These are phyloP conservation scores for Bursaphelenchus okinawaensis DNA, from an alignment of 2,888 invertebrate genomes.

Conservation along the genomic window DNA sequence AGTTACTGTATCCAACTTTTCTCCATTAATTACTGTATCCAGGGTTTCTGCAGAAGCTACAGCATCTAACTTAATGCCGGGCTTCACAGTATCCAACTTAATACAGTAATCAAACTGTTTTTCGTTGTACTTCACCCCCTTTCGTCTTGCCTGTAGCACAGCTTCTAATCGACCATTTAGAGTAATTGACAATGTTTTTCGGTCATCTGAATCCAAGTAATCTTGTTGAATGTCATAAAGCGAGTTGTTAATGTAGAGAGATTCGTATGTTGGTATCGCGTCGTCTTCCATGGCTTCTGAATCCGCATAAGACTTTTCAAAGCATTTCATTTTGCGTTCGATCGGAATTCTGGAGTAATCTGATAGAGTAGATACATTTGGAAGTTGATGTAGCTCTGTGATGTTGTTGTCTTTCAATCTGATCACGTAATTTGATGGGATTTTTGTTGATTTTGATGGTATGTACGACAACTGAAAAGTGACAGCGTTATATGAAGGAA, in stretches of 20 bases:
- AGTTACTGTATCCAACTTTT: too few relatives aligned
- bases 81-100: not conserved
- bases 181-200: not conserved
- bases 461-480: not conserved
- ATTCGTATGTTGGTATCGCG: too few relatives aligned
- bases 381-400: not conserved
- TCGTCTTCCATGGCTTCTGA: not conserved
- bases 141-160: not conserved
- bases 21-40: too few relatives aligned
- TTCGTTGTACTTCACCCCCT: not conserved
- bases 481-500: too few relatives aligned
- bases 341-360: not conserved
- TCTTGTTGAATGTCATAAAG: not conserved
- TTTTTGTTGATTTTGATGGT: not conserved
- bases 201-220: not conserved
- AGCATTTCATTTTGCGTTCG: not conserved
- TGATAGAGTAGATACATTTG: not conserved
- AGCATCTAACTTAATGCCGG: too few relatives aligned
- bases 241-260: not conserved
- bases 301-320: not conserved
- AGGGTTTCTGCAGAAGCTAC: too few relatives aligned
- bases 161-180: not conserved
- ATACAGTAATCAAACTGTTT: not conserved
- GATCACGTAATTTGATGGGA: not conserved
- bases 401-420: not conserved